Base-by-base conservation (phyloP, 2,113 vertebrate species). In the Ageneiosus marmoratus region DNA sequence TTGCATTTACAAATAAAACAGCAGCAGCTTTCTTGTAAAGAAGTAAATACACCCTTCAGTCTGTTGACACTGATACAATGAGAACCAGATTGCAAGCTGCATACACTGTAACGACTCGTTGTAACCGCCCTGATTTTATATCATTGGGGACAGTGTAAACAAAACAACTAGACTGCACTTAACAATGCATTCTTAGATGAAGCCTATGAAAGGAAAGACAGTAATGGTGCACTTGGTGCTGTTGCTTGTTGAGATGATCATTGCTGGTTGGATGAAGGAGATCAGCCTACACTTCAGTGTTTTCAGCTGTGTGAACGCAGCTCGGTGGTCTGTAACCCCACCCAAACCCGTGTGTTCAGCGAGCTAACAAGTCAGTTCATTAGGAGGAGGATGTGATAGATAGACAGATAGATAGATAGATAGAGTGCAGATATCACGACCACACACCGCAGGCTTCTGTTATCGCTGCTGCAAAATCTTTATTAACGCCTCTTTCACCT, bases 251-350 rank as follows among this genome's bases (percentile, higher is more conserved):
- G 73, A 75, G 73, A 75, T 75, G 73, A 75, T 75, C 46, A 6
- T 6, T 76, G 73, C 50, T 76, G 9, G 2, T n/a, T 44, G 37
- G 55, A 18, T 60, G 55, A 24, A 44, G 24, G 34, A 44, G 27
- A 60, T 27, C 75, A 77, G 53, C 53, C 41, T 53, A 77, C 53
- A 44, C 53, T 56, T 41, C 2, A 5, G 27, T 12, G 18, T 27
- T 77, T 12, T 55, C 0, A 15, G 53, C 2, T 32, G 4, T 51
- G 9, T 24, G 74, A 56, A 56, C 27, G 63, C 41, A 50, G 46
- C 65, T 37, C 48, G 62, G 56, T 77, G 77, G 77, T 77, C 77
- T 29, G 46, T 81, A 81, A 79, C 83, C 86, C 83, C 86, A 82
- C 86, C 86, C 83, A 67, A 50, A 11, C 24, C 41, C 13, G 44